phyloP scores from a whole-genome alignment of 2,113 vertebrate species.

The Meleagris gallopavo region DNA sequence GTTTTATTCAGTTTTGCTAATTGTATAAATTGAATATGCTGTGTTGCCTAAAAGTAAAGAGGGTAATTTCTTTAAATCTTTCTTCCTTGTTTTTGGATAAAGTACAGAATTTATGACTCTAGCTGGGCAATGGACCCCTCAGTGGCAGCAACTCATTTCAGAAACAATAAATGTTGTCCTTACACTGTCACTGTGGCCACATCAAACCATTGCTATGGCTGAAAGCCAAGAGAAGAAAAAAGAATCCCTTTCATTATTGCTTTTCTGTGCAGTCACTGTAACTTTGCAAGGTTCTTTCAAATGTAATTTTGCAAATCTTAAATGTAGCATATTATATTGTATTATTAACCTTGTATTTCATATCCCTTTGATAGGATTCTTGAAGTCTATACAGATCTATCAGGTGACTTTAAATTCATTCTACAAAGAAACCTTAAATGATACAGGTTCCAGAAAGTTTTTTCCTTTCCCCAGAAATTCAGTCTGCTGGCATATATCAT shows the following conservation, averaged over 20 bases:
- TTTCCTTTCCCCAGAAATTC: constrained; percentile 16
- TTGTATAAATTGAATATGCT: background rate
- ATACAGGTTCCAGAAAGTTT: constrained; percentile 27
- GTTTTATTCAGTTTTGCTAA: background rate
- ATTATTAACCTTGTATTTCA: constrained; percentile 69
- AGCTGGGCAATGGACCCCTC: background rate
- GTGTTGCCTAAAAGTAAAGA: background rate
- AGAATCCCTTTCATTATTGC: constrained; percentile 47
- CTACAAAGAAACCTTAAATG: constrained; percentile 68
- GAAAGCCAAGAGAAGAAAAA: constrained; percentile 40
- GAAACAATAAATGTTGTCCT: constrained; percentile 52
- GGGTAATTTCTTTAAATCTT: background rate
- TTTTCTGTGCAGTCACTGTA: constrained; percentile 18
- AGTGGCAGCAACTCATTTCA: constrained; percentile 23
- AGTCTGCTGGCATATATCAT: background rate
- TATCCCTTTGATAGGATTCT: constrained; percentile 69
- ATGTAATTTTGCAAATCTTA: constrained; percentile 55
- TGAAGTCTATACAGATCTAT: constrained; percentile 42
- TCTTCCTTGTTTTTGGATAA: background rate
- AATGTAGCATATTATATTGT: constrained; percentile 56
- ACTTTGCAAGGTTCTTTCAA: constrained; percentile 42
- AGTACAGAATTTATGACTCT: constrained; percentile 4
- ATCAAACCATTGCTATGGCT: constrained; percentile 32
- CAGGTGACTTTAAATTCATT: constrained; percentile 53
- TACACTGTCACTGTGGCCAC: constrained; percentile 31